Base-by-base conservation (phyloP, 2,113 vertebrate genomes). In the Neoarius graeffei region DNA sequence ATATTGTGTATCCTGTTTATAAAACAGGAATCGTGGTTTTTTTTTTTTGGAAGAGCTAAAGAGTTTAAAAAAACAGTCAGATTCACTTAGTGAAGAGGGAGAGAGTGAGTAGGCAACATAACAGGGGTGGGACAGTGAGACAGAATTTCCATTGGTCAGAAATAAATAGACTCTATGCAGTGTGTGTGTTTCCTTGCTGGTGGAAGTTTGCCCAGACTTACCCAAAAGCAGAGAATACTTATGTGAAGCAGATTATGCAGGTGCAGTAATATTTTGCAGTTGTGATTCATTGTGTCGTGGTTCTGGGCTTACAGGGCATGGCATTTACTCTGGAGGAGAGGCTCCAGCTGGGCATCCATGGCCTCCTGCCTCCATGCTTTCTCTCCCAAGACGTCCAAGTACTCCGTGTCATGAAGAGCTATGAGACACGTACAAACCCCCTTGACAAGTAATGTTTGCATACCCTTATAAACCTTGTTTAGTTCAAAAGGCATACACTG, bases 301-400 rank as follows among this genome's bases (percentile, higher is more conserved):
- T 86, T 57, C 20, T 84, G 60, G 11, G 86, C 74, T 81, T 87
- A 69, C 91, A 99, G 98, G 98, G 98, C 48, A 99, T 99, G 98
- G 98, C 97, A 13, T 99, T 99, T 91, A 99, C 97, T 0, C 95
- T 99, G 90, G 94, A 99, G 93, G 98, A 99, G 93, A 96, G 98
- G 80, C 92, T 97, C 6, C 98, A 99, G 87, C 95, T 99, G 89
- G 98, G 98, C 86, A 99, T 99, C 93, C 98, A 99, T 0, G 98
- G 98, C 88, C 96, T 99, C 86, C 95, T 99, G 86, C 98, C 98
- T 0, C 98, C 98, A 84, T 99, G 98, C 92, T 99, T 99, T 94
- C 94, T 99, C 83, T 98, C 97, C 83, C 98, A 98, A 95, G 98
- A 99, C 0, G 96, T 99, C 42, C 98, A 99, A 92, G 96, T 97